Conservation (phyloP, 2,113 vertebrate genomes). For the Spermophilus dauricus region DNA sequence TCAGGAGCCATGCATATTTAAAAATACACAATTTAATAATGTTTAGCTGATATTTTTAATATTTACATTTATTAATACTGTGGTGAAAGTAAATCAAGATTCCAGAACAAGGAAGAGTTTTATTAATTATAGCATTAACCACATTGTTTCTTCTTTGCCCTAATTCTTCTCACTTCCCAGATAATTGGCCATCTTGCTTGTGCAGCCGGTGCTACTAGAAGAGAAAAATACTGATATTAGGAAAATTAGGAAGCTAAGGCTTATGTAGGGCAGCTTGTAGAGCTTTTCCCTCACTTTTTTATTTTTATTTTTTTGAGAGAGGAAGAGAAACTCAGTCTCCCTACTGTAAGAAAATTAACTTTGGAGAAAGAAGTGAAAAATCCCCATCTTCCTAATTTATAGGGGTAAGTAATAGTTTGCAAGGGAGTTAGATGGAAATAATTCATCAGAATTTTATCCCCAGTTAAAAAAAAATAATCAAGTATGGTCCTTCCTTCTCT, state of each 20-base stretch:
- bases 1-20: neutral
- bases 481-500: neutral
- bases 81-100: neutral
- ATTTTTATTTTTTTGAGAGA: too few species aligned
- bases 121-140: neutral
- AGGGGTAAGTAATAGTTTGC: neutral
- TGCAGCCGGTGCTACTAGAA: accelerated
- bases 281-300: neutral
- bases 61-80: neutral
- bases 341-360: neutral
- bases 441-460: neutral
- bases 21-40: neutral
- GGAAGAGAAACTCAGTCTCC: neutral
- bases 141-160: neutral
- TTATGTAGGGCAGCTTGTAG: neutral
- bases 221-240: neutral
- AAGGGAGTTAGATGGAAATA: neutral
- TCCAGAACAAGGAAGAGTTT: neutral
- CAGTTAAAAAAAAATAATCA: neutral
- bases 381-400: neutral
- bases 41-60: neutral
- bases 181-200: neutral
- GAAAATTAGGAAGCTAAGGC: neutral
- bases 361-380: neutral
- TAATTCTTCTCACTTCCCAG: neutral